Base-by-base conservation (phyloP, 1,140 invertebrate species). In the Agrypnia vestita region DNA sequence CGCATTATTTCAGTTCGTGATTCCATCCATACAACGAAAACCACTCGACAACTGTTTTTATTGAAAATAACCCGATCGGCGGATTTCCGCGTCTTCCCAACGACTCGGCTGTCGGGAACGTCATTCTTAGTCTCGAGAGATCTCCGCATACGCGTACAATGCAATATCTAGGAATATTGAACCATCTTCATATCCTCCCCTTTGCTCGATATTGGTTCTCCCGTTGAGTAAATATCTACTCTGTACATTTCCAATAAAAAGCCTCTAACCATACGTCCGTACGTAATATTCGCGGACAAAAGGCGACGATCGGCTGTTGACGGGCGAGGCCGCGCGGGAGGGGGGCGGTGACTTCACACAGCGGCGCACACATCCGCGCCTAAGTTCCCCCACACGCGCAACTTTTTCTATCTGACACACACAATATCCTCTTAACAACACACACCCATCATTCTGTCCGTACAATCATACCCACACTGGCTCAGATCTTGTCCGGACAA, bases 401-500 rank as follows among this genome's bases (percentile, higher is more conserved):
- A 62, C 35, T 11, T 62, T 62, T 62, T 35, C 19, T 62, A 25
- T 13, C 61, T 62, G 19, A 3, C 61, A 25, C 15, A 17, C 44
- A 47, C 44, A 47, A 47, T 47, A 62, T 69, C 13, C 64, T 17
- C 64, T 1, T 25, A 46, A 69, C 43, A 15, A 69, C 61, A 47
- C 64, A 69, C 64, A 46, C 64, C 44, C 64, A 12, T 69, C 64
- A 69, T 17, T 46, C 15, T 19, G 64, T 69, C n/a, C 64, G 9
- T 69, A 69, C 64, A 69, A 47, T 69, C 64, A 69, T 17, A 69
- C 64, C 46, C 64, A 69, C 64, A 69, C 64, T 19, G 46, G 44
- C 44, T n/a, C 19, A 44, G 7, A 17, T 47, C 44, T 46, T 47
- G 64, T 69, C 64, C 15, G 64, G 43, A 69, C 15, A 69, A 9